Percentiles rank a stretch among this genome's conserved stretches.
Conservation (phyloP, 2,113 vertebrate species). For the Axis porcinus region DNA sequence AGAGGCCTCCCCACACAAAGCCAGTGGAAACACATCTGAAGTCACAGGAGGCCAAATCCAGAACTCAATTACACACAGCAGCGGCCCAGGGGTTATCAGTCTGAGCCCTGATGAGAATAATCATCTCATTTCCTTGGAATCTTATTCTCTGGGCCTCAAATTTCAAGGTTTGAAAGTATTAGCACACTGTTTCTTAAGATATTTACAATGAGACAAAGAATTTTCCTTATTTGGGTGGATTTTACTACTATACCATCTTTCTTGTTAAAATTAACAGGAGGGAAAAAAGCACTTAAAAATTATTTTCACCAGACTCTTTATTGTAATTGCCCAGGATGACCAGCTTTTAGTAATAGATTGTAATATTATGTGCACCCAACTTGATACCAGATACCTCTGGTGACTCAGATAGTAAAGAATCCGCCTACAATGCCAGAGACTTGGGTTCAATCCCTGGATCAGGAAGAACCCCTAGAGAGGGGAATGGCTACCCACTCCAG, state of each 20-base stretch:
- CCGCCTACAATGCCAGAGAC: neutral
- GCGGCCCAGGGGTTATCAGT: neutral
- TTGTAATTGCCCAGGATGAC: neutral
- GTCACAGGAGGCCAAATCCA: neutral
- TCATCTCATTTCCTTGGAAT: neutral
- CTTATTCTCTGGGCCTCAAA: neutral
- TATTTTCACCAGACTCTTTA: neutral
- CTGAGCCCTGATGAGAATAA: neutral
- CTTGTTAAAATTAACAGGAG: slow-evolving; percentile 5
- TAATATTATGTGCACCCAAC: neutral
- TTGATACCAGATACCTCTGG: neutral
- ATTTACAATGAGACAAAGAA: neutral
- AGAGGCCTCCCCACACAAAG: neutral
- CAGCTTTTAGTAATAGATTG: neutral
- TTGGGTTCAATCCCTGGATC: neutral
- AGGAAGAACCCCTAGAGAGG: neutral
- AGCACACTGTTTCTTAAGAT: neutral
- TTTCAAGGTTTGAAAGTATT: neutral
- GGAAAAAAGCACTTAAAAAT: neutral
- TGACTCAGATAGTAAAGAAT: neutral
- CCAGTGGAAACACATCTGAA: neutral
- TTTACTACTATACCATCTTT: slow-evolving; percentile 29
- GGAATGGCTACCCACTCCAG: neutral
- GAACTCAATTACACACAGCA: neutral
- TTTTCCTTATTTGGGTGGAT: neutral